These are phyloP conservation scores for Phymatocera aterrima DNA, from an alignment of 2,888 invertebrate genomes.

Conservation along the genomic window DNA sequence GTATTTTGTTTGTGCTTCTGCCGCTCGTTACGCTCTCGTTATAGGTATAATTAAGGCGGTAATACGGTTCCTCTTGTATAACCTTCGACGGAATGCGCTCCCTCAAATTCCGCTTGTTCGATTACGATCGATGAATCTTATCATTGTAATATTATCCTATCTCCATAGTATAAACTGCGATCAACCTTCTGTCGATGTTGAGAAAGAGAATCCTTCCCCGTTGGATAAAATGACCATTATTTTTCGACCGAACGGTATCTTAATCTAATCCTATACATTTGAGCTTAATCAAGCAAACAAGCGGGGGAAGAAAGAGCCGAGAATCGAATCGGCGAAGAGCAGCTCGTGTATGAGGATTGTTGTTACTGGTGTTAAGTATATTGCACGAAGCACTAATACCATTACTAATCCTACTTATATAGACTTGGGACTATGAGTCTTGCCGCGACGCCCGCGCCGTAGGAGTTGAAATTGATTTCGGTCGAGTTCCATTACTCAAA, in stretches of 20 bases:
- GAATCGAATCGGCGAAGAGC: slow-evolving; percentile 51
- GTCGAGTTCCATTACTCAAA: slow-evolving; percentile 69
- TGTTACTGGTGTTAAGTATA: not conserved
- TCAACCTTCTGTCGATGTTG: not conserved
- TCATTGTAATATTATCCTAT: too few species aligned
- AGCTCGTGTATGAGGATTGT: not conserved
- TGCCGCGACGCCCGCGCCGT: slow-evolving; percentile 53
- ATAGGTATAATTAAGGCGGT: slow-evolving; percentile 44
- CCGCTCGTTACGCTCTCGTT: slow-evolving; percentile 41
- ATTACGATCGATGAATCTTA: slow-evolving; percentile 36
- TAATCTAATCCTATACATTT: not conserved
- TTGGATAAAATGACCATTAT: not conserved
- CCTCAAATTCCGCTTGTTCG: slow-evolving; percentile 1
- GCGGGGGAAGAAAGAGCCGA: slow-evolving; percentile 40
- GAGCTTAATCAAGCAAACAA: slow-evolving; percentile 37
- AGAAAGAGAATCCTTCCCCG: not conserved
- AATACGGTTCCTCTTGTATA: slow-evolving; percentile 36
- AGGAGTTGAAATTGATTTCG: slow-evolving; percentile 69
- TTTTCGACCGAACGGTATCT: not conserved
- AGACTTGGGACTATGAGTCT: not conserved
- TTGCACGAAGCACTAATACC: slow-evolving; percentile 2
- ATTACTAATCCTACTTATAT: not conserved
- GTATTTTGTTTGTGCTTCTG: slow-evolving; percentile 26
- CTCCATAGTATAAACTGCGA: not conserved
- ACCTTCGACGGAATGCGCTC: slow-evolving; percentile 40